Evolutionary conservation across 2,113 vertebrate species (phyloP).

Genomic region (Tetrax tetrax): DNA sequence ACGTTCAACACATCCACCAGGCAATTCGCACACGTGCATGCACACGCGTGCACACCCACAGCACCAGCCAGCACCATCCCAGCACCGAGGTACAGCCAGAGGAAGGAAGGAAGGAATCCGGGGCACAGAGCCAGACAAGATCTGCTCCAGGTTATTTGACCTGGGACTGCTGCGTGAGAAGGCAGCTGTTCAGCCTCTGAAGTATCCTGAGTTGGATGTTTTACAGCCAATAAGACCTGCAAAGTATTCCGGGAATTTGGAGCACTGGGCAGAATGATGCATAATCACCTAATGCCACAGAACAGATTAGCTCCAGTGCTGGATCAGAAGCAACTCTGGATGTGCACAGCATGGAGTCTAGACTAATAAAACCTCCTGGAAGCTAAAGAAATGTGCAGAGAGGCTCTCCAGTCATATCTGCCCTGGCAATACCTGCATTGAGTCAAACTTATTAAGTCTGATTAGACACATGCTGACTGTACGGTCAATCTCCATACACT

Average conservation of each 20-base stretch:
- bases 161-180: neutral
- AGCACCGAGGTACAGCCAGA: fast-evolving
- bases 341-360: constrained; percentile 18
- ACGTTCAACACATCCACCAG: fast-evolving
- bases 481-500: neutral
- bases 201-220: neutral
- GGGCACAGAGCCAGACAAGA: neutral
- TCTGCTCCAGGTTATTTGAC: neutral
- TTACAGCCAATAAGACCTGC: constrained; percentile 10
- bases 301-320: constrained; percentile 11
- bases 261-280: neutral
- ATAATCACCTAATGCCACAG: neutral
- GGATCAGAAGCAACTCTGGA: neutral
- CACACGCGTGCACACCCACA: neutral
- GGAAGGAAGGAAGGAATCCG: neutral
- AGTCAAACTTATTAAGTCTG: constrained; percentile 24
- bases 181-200: neutral
- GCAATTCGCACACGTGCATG: fast-evolving
- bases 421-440: constrained; percentile 5
- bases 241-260: neutral
- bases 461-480: neutral
- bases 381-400: constrained; percentile 16
- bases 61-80: neutral
- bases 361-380: constrained; percentile 49
- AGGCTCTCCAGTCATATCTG: neutral